Base-by-base conservation (phyloP, 2,888 invertebrate genomes). In the Suillia variegata region DNA sequence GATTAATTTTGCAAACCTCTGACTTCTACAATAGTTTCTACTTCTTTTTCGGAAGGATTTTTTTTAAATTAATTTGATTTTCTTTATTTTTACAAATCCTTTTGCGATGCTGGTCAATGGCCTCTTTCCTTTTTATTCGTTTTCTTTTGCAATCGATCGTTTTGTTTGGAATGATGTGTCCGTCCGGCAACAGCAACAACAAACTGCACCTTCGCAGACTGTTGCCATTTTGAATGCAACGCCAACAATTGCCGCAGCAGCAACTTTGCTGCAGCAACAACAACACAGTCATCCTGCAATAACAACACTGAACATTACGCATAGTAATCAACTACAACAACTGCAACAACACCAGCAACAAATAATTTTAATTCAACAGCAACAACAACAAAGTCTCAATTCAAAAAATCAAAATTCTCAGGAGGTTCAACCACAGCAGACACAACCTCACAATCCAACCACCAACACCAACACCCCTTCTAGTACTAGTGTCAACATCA, bases 151-250 rank as follows among this genome's bases (percentile, higher is more conserved):
- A n/a, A n/a, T n/a, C n/a, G 3, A 18, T 13, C 20, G 18, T 45
- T 5, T n/a, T 12, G 31, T 31, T n/a, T n/a, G 31, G 31, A 31
- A 31, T 31, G 31, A n/a, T n/a, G n/a, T n/a, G n/a, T n/a, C n/a
- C n/a, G n/a, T n/a, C n/a, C n/a, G n/a, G n/a, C 78, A 78, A 59
- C 82, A 81, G 60, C 79, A 81, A 55, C 73, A 79, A 66, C 71
- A 80, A 63, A 76, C 78, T 61, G 79, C 77, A 63, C 77, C 4
- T 17, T 18, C 4, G 18, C 45, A 18, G 18, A 45, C 10, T 38
- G 38, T 13, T 12, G n/a, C 6, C 18, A 45, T 13, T 5, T 17
- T 20, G 18, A 17, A 45, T 45, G 4, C 45, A 17, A 45, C 74
- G 78, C 59, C 77, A 80, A 59, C 76, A 76, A 61, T 17, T 4